Evolutionary conservation across 2,797 vertebrate genomes (phyloP), one percentile per base, ranked within the genome.

Genomic region (Enteromius unitaeniatus): DNA sequence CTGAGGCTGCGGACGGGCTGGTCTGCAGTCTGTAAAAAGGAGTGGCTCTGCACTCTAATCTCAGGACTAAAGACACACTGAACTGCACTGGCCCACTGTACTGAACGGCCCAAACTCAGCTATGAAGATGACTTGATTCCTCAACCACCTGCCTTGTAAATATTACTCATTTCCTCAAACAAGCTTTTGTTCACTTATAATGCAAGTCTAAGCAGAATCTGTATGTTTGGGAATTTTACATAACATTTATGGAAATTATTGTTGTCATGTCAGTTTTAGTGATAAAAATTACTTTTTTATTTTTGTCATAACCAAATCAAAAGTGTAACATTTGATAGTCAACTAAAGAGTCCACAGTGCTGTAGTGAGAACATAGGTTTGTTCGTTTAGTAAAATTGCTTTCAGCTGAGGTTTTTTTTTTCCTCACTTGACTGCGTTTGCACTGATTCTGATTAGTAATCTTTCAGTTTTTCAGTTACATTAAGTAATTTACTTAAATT

Each of bases 1-100:
- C 90, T 90, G 91, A 93, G 90, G 91, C 90, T 78, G 86, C 15
- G 92, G 91, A 92, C 90, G 90, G 90, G 88, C 88, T 84, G 91
- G 85, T 84, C 86, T 34, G 47, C 85, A 88, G 87, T 90, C 91
- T 86, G 84, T 90, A 83, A 88, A 88, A 91, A 91, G 92, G 92
- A 82, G 58, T 67, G 58, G n/a, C 81, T 51, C 21, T 82, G 81
- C 79, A 73, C 81, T 67, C 60, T 82, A 65, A 75, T 75, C 81
- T 69, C 87, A 83, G 73, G 77, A 78, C 85, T 85, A 79, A 76
- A 82, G 45, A 75, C 21, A 51, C 55, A 69, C 58, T 19, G 31
- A 62, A 34, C 76, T 86, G 89, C 87, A 88, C 87, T 87, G 82
- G 83, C 92, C 81, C 64, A 70, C 84, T 84, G 78, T 86, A 69